A percentile compares a stretch with the other conserved stretches of the same genome.
Conservation (phyloP, 2,797 vertebrate species). For the Sphenopsis melanotis region DNA sequence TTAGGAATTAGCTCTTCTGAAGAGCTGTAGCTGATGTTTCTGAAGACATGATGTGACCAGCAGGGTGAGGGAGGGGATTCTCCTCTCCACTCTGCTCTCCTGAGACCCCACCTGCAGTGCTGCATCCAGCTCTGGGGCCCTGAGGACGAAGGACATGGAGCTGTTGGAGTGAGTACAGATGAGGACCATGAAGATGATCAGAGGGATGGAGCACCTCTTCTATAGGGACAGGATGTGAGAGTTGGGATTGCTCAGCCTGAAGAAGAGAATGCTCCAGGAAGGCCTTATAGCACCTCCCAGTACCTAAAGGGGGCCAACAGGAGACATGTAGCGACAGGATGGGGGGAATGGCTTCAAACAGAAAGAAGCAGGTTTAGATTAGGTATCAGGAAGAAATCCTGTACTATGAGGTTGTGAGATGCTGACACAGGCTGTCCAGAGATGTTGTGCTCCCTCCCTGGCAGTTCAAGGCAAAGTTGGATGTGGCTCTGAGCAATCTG, state of each 20-base stretch:
- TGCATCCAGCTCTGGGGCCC: neutral
- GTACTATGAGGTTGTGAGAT: neutral
- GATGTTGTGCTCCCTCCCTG: neutral
- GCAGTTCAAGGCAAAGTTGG: neutral
- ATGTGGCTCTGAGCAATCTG: neutral
- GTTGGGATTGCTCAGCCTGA: neutral
- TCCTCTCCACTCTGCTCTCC: rapidly evolving
- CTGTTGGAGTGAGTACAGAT: neutral
- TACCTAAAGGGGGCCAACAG: neutral
- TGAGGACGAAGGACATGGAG: neutral
- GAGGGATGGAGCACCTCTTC: neutral
- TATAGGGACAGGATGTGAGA: neutral
- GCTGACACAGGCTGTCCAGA: neutral
- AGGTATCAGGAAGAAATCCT: neutral
- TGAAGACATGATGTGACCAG: neutral
- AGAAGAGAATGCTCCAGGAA: neutral
- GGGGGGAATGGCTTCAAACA: neutral
- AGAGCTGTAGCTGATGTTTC: neutral
- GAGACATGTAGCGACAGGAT: neutral
- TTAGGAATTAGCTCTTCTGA: neutral
- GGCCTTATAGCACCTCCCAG: neutral
- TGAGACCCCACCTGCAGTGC: rapidly evolving
- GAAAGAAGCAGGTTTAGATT: neutral
- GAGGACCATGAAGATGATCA: neutral
- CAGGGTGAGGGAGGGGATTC: neutral